Conservation (phyloP, 2,113 vertebrate genomes). For the Petrocephalus zakoni region DNA sequence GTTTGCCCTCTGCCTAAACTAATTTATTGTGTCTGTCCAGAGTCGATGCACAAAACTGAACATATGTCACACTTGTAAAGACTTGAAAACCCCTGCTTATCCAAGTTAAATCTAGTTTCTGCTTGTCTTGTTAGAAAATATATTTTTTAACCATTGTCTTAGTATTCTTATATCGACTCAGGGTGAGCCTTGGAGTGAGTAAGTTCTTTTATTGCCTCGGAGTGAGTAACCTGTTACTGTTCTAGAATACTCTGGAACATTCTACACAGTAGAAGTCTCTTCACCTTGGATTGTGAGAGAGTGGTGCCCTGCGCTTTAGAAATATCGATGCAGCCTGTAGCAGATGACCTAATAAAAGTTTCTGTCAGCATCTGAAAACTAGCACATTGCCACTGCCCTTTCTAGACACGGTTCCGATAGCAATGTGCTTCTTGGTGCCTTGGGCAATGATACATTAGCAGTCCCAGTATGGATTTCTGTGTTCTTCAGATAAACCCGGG, state of each 20-base stretch:
- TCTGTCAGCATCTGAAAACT: not conserved
- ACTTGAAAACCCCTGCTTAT: not conserved
- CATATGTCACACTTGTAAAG: not conserved
- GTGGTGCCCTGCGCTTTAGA: not conserved
- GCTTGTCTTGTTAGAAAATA: not conserved
- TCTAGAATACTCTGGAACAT: not conserved
- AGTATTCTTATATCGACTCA: too few species aligned
- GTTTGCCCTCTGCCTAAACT: not conserved
- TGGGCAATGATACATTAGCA: not conserved
- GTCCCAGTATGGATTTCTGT: not conserved
- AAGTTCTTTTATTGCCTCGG: not conserved
- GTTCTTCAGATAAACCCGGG: not conserved
- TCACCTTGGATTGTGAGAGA: not conserved
- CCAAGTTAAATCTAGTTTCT: not conserved
- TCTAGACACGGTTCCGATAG: not conserved
- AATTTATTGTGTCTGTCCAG: not conserved
- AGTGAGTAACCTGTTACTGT: not conserved
- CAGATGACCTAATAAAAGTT: not conserved
- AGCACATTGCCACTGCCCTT: not conserved
- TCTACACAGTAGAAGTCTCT: not conserved
- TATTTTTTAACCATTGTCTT: not conserved
- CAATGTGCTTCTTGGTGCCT: not conserved
- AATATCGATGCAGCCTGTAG: not conserved
- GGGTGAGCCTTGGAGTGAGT: not conserved
- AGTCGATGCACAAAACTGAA: not conserved